Base-by-base conservation (phyloP, 2,113 vertebrate species). In the Apeltes quadracus region DNA sequence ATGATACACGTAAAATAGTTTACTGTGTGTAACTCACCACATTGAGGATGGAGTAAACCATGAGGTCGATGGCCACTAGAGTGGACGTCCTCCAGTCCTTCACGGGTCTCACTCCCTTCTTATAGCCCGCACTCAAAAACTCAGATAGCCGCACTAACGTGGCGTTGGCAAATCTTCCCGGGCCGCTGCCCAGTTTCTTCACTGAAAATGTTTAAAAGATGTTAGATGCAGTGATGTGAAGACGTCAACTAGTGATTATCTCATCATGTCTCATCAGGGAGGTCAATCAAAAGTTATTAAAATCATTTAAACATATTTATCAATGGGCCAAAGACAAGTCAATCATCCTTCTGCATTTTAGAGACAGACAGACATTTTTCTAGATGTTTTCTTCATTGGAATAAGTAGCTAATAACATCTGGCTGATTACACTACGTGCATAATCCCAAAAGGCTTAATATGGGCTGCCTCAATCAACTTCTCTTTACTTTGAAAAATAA, bases 31-130 rank as follows among this genome's bases (percentile, higher is more conserved):
- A 57, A n/a, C 96, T 92, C 88, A 98, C 97, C 96, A 99, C 97
- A 0, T 86, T 96, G 72, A 99, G 95, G 79, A 99, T 99, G 61
- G 98, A 96, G 0, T 99, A 98, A 50, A 99, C 91, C 91, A 99
- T 98, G 69, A 98, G 90, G n/a, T 99, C 97, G 0, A 99, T 96
- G 82, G 94, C 91, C 64, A 99, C 94, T 0, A 84, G 93, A 3
- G 96, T 99, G 11, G 96, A 95, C 0, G 89, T 93, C 57, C 96
- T 90, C 97, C 97, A 99, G 94, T 99, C 93, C 7, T 86, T 87
- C 51, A 98, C 97, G 0, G 98, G 98, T 34, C 98, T 91, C 18
- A 96, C 95, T 0, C 93, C 95, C 79, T 96, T 98, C 82, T 94
- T 95, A 76, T 99, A 99, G 9, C 87, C 93, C 0, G 92, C 48